phyloP scores from a whole-genome alignment of 2,797 vertebrate species.

The Carapus acus region DNA sequence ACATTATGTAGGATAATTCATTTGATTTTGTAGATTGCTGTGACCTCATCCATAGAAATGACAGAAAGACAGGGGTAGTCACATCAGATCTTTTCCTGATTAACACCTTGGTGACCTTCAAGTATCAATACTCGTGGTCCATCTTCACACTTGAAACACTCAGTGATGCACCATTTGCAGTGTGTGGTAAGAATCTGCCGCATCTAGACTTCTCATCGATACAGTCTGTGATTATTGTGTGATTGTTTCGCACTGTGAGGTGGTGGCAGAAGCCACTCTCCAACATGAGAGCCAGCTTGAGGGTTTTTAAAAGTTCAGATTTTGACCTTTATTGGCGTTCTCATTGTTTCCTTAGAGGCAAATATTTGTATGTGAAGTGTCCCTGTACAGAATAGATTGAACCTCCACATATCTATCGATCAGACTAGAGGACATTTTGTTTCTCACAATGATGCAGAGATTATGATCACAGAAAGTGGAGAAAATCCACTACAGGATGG shows the following conservation, averaged over 20 bases:
- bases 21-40: too few relatives aligned
- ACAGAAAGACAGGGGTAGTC: neutral
- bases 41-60: too few relatives aligned
- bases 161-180: slow-evolving; percentile 33
- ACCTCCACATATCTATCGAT: slow-evolving; percentile 32
- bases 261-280: slow-evolving; percentile 12
- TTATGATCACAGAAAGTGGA: slow-evolving; percentile 15
- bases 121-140: slow-evolving; percentile 13
- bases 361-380: slow-evolving; percentile 15
- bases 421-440: slow-evolving; percentile 16
- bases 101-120: slow-evolving; percentile 17
- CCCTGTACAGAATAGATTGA: slow-evolving; percentile 17
- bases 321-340: neutral
- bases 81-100: too few relatives aligned
- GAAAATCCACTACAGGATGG: slow-evolving; percentile 9
- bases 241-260: slow-evolving; percentile 25
- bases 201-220: slow-evolving; percentile 40
- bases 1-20: too few relatives aligned
- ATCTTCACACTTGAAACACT: slow-evolving; percentile 46
- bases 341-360: too few relatives aligned
- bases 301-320: neutral
- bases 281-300: too few relatives aligned
- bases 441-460: slow-evolving; percentile 8
- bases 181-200: slow-evolving; percentile 47
- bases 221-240: slow-evolving; percentile 52